Evolutionary conservation across 2,797 vertebrate genomes (phyloP), one percentile per base, ranked within the genome.

Genomic region (Microhierax caerulescens): DNA sequence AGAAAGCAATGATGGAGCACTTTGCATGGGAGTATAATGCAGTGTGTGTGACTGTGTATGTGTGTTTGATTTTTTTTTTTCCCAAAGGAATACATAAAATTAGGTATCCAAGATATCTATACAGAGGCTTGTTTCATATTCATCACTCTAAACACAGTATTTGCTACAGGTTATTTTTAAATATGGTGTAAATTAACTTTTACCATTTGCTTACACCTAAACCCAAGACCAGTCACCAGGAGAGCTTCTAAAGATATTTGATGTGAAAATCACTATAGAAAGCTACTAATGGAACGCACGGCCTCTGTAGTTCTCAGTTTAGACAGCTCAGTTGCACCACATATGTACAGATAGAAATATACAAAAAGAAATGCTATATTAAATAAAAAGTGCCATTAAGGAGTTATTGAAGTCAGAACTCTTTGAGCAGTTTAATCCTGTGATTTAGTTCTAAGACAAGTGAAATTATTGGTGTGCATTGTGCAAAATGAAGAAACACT

Each of bases 61-160:
- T n/a, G 39, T 12, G n/a, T n/a, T n/a, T n/a, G 18, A 2, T 0
- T 0, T 0, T 23, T 37, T 45, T 72, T 64, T 51, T 12, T 0
- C 23, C 72, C 53, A 53, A 69, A 36, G 14, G 10, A 63, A 77
- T 61, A 61, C 28, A 85, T 37, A 79, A 88, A 82, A 82, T 64
- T 23, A 59, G 5, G 3, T 37, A 79, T 47, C 30, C 54, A 84
- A 54, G 17, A 19, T 28, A 68, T 22, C 57, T 68, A 9, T 18
- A 68, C 9, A 61, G 85, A 72, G 11, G 13, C 5, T 72, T 7
- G 20, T 64, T 82, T 85, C 22, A 43, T 60, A 61, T 36, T 88
- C 19, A 51, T 85, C 28, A 56, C 17, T 61, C n/a, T 48, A 73
- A 90, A 57, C 10, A 76, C 25, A 75, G 21, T 50, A 85, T 64